A percentile compares a stretch with the other conserved stretches of the same genome.
Evolutionary conservation across 1,140 invertebrate species (phyloP).

Genomic region (Lepidurus apus): DNA sequence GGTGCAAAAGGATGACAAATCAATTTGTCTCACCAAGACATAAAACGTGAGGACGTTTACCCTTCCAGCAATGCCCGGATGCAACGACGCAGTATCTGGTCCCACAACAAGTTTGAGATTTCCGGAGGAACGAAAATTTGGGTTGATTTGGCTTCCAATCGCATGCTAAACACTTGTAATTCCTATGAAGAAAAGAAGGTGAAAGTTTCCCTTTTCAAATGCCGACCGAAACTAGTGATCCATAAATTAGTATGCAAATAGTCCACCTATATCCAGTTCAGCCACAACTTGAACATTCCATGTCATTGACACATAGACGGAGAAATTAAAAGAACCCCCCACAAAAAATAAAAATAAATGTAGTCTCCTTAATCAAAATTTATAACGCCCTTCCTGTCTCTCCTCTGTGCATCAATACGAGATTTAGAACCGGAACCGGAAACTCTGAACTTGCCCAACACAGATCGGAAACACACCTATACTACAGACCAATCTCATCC

Average conservation of each 20-base stretch:
- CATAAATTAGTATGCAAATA: background rate
- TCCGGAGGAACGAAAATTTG: slow-evolving; percentile 63
- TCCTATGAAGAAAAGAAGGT: slow-evolving; percentile 51
- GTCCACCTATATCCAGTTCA: background rate
- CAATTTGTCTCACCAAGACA: slow-evolving; percentile 23
- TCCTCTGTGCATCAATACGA: slow-evolving; percentile 14
- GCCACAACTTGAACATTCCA: background rate
- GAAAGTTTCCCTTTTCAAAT: background rate
- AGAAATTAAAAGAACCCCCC: background rate
- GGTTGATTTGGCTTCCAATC: slow-evolving; percentile 61
- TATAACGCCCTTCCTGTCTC: slow-evolving; percentile 1
- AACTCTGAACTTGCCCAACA: background rate
- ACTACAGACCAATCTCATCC: background rate
- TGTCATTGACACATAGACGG: background rate
- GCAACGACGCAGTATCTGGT: slow-evolving; percentile 73
- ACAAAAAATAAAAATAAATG: background rate
- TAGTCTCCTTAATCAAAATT: background rate
- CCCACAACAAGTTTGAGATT: slow-evolving; percentile 71
- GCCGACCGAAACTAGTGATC: background rate
- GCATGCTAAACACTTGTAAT: slow-evolving; percentile 69
- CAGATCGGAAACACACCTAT: slow-evolving; percentile 11
- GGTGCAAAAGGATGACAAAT: slow-evolving; percentile 10
- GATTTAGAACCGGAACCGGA: slow-evolving; percentile 12
- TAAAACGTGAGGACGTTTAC: slow-evolving; percentile 47
- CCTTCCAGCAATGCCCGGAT: slow-evolving; percentile 87